Evolutionary conservation across 2,797 vertebrate species (phyloP), one percentile per base, ranked within the genome.

Genomic region (Sebastes oblongus): DNA sequence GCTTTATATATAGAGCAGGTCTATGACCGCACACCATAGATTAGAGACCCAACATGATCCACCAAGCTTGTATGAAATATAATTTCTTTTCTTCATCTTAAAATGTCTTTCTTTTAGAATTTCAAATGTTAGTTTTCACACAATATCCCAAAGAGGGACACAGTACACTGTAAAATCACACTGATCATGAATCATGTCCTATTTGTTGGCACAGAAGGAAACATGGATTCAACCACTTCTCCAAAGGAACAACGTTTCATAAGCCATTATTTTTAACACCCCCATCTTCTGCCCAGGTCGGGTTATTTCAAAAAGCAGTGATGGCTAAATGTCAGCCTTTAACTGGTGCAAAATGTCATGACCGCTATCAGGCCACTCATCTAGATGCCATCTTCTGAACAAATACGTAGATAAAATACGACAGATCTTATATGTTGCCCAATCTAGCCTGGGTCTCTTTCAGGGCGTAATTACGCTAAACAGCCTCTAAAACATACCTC

Each of bases 401-500:
- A 87, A 90, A 76, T 2, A 56, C 20, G 1, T 7, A 9, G 71
- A 83, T 84, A 76, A 85, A 87, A 88, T 65, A 3, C 16, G 13
- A 65, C 65, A 56, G 42, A 65, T 76, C 27, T 25, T 20, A 34
- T 3, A 66, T 71, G 50, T 60, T 30, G 60, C 10, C 34, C 55
- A 54, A 74, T 80, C 65, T 13, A 78, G 13, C 25, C 16, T 4
- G 4, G 24, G 29, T 72, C 16, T 73, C 58, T 29, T 16, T 29
- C 58, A 2, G 70, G 61, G 74, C 2, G 24, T 55, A 80, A 86
- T 86, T 71, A 86, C 75, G 66, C 66, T 9, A 66, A 90, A 81
- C 69, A 55, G 61, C n/a, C 71, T 81, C 73, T 64, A 3, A 71
- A 81, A 91, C 91, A 52, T 89, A 88, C 87, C 89, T 91, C 82